A percentile compares a stretch with the other conserved stretches of the same genome.
Conservation (phyloP, 2,888 invertebrate genomes). For the Chalcis sispes region DNA sequence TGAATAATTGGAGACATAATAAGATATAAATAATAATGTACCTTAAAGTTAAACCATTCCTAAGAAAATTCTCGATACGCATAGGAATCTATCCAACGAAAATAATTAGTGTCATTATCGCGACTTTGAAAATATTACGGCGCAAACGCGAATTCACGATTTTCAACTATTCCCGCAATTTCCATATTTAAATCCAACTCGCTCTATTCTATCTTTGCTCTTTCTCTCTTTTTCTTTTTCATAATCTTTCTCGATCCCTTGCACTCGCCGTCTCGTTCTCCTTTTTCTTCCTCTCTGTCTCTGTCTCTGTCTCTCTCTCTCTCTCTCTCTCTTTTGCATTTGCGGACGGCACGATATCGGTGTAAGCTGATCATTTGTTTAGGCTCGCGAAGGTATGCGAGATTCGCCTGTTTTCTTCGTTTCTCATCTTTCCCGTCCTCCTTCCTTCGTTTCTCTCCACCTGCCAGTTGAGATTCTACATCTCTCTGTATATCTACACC, state of each 20-base stretch:
- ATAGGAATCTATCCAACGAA: background rate
- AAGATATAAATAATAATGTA: too few relatives aligned
- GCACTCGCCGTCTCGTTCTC: conserved; percentile 22
- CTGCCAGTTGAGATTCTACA: conserved; percentile 19
- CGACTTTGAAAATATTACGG: conserved; percentile 12
- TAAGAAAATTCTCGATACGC: background rate
- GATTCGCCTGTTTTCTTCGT: conserved; percentile 4
- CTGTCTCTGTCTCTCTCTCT: conserved; percentile 3
- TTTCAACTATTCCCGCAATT: conserved; percentile 30
- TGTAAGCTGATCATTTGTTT: conserved; percentile 56
- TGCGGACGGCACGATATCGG: conserved; percentile 36
- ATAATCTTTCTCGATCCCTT: conserved; percentile 25
- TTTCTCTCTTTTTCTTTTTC: conserved; percentile 10
- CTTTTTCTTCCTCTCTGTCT: background rate
- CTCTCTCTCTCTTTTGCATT: conserved; percentile 1
- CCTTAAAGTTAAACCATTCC: background rate
- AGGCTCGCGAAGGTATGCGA: conserved; percentile 51
- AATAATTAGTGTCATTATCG: conserved; percentile 31
- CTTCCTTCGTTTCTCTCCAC: background rate
- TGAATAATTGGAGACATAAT: too few relatives aligned
- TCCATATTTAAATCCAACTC: conserved; percentile 24
- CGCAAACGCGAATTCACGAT: conserved; percentile 8
- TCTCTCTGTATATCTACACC: conserved; percentile 5
- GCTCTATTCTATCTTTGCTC: background rate
- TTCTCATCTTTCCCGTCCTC: background rate